Conservation (phyloP, 2,888 invertebrate species). For the Catocala nupta region DNA sequence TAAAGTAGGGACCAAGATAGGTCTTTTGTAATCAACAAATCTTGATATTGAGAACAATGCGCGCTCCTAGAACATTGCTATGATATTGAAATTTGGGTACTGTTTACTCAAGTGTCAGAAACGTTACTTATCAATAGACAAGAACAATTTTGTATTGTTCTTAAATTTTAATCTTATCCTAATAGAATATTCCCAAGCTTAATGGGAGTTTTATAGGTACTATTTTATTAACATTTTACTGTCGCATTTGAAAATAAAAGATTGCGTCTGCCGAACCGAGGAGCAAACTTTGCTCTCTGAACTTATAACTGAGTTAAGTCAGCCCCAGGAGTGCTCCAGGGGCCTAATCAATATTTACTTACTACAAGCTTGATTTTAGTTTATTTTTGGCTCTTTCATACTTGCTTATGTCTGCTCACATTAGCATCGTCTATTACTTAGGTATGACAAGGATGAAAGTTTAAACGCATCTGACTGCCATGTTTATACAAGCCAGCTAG, state of each 20-base stretch:
- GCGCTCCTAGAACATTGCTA: conserved; percentile 19
- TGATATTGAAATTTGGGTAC: conserved; percentile 25
- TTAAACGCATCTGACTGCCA: conserved; percentile 25
- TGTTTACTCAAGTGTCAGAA: conserved; percentile 31
- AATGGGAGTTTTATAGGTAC: conserved; percentile 29
- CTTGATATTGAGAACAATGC: conserved; percentile 30
- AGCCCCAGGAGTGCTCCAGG: conserved; percentile 65
- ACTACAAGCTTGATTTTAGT: conserved; percentile 55
- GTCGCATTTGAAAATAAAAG: conserved; percentile 55
- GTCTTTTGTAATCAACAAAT: conserved; percentile 31
- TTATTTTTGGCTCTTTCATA: conserved; percentile 42
- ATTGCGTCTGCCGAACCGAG: conserved; percentile 61
- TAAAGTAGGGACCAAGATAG: no score
- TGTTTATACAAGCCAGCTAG: conserved; percentile 17
- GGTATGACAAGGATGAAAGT: neutral
- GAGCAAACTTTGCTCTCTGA: conserved; percentile 80
- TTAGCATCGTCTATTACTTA: conserved; percentile 15
- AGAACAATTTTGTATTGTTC: conserved; percentile 23
- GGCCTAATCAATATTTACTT: conserved; percentile 74
- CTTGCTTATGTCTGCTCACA: conserved; percentile 20
- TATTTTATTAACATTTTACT: conserved; percentile 46
- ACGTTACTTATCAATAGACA: conserved; percentile 25
- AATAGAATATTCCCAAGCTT: conserved; percentile 17
- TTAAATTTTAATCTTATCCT: conserved; percentile 23
- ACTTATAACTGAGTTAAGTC: conserved; percentile 82